phyloP scores from a whole-genome alignment of 30 jellyfish, hydroid and myxozoan genomes.

The Aurelia sp. region DNA sequence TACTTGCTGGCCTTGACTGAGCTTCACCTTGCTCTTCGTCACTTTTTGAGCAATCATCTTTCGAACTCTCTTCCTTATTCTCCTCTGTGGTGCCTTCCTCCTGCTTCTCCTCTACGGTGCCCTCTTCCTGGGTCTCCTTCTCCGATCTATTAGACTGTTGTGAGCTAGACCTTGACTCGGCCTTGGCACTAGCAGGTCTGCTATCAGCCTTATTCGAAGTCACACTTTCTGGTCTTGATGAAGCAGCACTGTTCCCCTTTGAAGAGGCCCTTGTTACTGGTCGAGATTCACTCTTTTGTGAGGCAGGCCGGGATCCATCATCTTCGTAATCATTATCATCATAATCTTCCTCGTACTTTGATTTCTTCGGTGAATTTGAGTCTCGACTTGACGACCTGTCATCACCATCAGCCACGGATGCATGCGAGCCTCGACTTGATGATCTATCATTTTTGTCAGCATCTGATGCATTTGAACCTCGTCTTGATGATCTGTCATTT shows the following conservation, averaged over 20 bases:
- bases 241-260: constrained; percentile 21
- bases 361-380: background rate
- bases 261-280: constrained; percentile 48
- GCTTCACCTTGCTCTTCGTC: too few relatives aligned
- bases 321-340: constrained; percentile 33
- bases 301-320: constrained; percentile 17
- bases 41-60: too few relatives aligned
- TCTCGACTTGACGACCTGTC: background rate
- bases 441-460: background rate
- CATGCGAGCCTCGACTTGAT: constrained; percentile 20
- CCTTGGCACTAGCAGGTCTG: constrained; percentile 19
- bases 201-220: constrained; percentile 13
- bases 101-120: too few relatives aligned
- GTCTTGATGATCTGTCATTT: background rate
- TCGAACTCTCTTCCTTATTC: too few relatives aligned
- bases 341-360: constrained; percentile 34
- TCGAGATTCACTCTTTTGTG: constrained; percentile 14
- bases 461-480: background rate
- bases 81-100: too few relatives aligned
- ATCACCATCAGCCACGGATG: constrained; percentile 1
- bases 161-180: constrained; percentile 13
- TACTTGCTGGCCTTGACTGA: too few relatives aligned
- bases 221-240: constrained; percentile 25
- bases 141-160: constrained; percentile 1
- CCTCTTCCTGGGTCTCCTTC: too few relatives aligned